Percentiles rank a stretch among this genome's conserved stretches.
Conservation (phyloP, 2,113 vertebrate genomes). For the Empidonax alnorum region DNA sequence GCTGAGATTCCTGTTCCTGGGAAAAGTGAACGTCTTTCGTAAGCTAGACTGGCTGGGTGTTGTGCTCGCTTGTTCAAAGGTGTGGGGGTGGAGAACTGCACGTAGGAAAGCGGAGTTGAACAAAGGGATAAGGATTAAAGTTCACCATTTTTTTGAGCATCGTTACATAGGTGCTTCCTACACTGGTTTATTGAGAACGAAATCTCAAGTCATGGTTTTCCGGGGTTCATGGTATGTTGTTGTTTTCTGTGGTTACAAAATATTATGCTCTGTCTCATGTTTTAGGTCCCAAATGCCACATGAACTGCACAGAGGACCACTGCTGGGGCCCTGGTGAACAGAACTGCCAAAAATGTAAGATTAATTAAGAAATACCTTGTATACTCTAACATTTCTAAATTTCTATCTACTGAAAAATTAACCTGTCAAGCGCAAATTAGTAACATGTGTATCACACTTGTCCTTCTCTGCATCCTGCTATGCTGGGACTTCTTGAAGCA, state of each 20-base stretch:
- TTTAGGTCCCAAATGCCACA: slow-evolving; percentile 86
- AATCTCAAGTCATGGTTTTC: neutral
- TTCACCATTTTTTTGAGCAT: neutral
- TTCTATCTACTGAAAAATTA: neutral
- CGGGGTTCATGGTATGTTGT: neutral
- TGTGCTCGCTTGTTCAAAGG: neutral
- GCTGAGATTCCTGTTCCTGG: slow-evolving; percentile 19
- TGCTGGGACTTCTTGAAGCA: neutral
- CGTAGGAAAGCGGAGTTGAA: neutral
- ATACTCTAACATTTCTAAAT: neutral
- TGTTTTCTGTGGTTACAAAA: neutral
- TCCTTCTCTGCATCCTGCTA: neutral
- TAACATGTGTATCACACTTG: neutral
- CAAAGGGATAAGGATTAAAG: neutral
- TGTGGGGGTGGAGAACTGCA: slow-evolving; percentile 7
- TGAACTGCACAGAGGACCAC: slow-evolving; percentile 83
- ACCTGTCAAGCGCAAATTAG: neutral
- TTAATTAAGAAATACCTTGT: neutral
- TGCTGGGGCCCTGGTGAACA: slow-evolving; percentile 89
- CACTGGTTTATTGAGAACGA: neutral
- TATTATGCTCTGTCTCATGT: neutral
- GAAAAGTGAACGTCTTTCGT: neutral
- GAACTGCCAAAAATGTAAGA: slow-evolving; percentile 91
- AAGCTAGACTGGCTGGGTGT: neutral
- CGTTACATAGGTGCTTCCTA: neutral